These are phyloP conservation scores for Nannobrachium achirus DNA, from an alignment of 2,113 vertebrate genomes.

Conservation along the genomic window DNA sequence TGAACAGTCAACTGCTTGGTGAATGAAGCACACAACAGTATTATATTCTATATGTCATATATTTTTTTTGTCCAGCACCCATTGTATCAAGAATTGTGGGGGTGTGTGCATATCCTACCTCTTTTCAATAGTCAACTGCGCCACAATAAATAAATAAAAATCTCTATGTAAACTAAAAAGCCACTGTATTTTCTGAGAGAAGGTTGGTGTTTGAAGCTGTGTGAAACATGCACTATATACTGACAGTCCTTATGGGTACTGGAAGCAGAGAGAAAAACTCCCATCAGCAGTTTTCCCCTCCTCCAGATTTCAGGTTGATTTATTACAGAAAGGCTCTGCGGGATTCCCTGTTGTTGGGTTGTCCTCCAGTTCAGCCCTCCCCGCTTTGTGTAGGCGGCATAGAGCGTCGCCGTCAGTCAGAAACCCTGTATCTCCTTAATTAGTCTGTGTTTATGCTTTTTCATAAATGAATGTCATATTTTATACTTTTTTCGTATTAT, in stretches of 20 bases:
- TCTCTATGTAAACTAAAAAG: constrained; percentile 16
- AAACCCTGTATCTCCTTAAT: no score
- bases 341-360: constrained; percentile 68
- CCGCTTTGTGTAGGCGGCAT: not conserved
- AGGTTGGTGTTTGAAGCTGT: constrained; percentile 41
- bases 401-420: no score
- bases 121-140: no score
- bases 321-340: constrained; percentile 60
- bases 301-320: constrained; percentile 67
- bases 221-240: constrained; percentile 44
- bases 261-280: constrained; percentile 64
- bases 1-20: no score
- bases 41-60: no score
- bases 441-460: no score
- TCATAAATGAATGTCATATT: no score
- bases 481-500: no score
- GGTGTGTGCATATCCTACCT: no score
- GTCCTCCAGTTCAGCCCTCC: constrained; percentile 50
- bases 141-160: constrained; percentile 6
- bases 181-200: constrained; percentile 29
- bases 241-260: constrained; percentile 61
- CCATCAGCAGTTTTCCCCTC: constrained; percentile 75
- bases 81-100: no score
- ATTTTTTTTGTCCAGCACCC: no score
- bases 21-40: no score